Evolutionary conservation across 1,140 invertebrate species (phyloP).

Genomic region (Diorhabda carinulata): DNA sequence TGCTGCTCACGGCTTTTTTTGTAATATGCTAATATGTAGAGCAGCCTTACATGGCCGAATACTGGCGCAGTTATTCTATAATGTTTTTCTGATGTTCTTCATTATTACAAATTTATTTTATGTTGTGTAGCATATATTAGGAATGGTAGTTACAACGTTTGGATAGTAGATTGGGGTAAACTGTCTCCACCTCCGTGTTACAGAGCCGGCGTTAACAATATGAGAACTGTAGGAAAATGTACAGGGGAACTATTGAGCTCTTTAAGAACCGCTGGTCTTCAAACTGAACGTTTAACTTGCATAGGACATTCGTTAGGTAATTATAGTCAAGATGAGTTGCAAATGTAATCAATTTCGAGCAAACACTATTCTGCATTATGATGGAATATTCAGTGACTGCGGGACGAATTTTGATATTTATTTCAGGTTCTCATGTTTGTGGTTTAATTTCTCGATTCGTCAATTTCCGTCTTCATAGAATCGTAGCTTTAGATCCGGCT

Average conservation of each 20-base stretch:
- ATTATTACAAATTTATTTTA: neutral
- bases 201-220: conserved; percentile 63
- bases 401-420: neutral
- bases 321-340: neutral
- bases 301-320: conserved; percentile 69
- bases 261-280: conserved; percentile 58
- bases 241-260: conserved; percentile 58
- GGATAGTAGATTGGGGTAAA: conserved; percentile 69
- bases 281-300: conserved; percentile 60
- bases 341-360: neutral
- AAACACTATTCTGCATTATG: neutral
- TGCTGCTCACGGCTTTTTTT: no score
- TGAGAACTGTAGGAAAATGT: conserved; percentile 63
- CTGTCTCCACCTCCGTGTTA: conserved; percentile 68
- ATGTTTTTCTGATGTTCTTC: no score
- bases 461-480: conserved; percentile 58
- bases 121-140: conserved; percentile 58
- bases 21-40: no score
- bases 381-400: neutral
- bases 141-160: conserved; percentile 70
- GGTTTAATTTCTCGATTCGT: conserved; percentile 66
- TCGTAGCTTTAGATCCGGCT: conserved; percentile 70
- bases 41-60: no score
- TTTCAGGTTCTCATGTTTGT: conserved; percentile 61
- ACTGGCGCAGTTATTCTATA: no score